A percentile compares a stretch with the other conserved stretches of the same genome.
Evolutionary conservation across 1,140 invertebrate genomes (phyloP).

Genomic region (Drosophila setifemur): DNA sequence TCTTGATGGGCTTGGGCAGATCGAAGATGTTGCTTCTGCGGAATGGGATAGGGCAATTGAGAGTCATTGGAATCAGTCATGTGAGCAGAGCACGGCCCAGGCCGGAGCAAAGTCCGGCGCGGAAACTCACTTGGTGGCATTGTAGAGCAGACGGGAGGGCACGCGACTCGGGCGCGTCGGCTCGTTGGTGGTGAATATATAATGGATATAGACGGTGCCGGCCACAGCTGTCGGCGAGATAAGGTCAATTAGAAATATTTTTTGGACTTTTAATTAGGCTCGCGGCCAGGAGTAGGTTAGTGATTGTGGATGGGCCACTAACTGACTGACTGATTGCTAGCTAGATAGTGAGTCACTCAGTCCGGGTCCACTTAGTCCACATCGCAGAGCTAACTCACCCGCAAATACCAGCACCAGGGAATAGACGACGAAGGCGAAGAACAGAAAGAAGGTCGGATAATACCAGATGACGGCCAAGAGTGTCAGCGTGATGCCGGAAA

Average conservation of each 20-base stretch:
- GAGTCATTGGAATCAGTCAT: background rate
- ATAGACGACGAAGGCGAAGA: conserved; percentile 78
- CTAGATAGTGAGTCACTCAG: conserved; percentile 28
- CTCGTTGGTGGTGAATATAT: conserved; percentile 78
- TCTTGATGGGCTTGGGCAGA: conserved; percentile 78
- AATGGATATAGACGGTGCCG: conserved; percentile 77
- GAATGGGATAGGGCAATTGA: background rate
- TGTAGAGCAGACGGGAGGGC: conserved; percentile 75
- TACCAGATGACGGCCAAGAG: conserved; percentile 80
- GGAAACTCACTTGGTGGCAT: conserved; percentile 79
- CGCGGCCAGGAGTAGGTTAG: background rate
- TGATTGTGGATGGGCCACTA: conserved; percentile 5
- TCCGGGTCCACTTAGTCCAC: background rate
- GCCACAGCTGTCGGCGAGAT: conserved; percentile 66
- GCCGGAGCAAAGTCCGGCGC: conserved; percentile 21
- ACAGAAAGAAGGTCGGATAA: conserved; percentile 80
- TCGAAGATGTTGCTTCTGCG: conserved; percentile 77
- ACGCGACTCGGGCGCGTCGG: conserved; percentile 66
- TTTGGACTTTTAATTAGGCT: conserved; percentile 41
- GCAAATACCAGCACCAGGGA: conserved; percentile 72
- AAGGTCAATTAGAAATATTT: conserved; percentile 39
- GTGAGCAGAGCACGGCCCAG: too few species aligned
- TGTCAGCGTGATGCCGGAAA: conserved; percentile 69
- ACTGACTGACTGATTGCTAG: background rate
- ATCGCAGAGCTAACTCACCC: conserved; percentile 53